Percentiles rank a stretch among this genome's conserved stretches.
These are phyloP conservation scores for Amphiura filiformis DNA, from an alignment of 35 echinoderm and acorn worm species.

Conservation along the genomic window DNA sequence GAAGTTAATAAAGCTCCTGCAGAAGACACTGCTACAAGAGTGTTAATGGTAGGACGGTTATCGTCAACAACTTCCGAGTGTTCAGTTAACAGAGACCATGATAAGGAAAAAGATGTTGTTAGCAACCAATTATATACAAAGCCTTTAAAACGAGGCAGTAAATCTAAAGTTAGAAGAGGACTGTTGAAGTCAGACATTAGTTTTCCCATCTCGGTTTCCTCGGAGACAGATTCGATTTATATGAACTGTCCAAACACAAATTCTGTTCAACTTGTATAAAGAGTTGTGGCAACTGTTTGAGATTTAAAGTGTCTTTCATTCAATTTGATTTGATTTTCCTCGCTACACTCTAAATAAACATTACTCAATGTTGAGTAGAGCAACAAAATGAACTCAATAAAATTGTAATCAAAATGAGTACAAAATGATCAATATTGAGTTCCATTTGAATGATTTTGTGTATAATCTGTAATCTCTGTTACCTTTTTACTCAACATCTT, in stretches of 20 bases:
- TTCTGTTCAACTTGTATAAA: not conserved
- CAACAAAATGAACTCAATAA: too few relatives aligned
- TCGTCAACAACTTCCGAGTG: not conserved
- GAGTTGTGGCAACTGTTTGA: too few relatives aligned
- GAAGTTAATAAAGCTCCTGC: not conserved
- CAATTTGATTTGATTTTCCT: too few relatives aligned
- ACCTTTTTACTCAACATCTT: too few relatives aligned
- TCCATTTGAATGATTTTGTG: too few relatives aligned
- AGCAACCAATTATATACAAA: constrained; percentile 10
- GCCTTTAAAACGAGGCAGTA: not conserved
- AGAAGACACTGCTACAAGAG: not conserved
- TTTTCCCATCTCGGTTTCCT: not conserved
- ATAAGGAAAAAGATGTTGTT: not conserved
- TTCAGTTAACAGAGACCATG: not conserved
- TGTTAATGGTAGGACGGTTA: constrained; percentile 16
- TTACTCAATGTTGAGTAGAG: too few relatives aligned
- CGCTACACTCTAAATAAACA: too few relatives aligned
- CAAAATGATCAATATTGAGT: too few relatives aligned
- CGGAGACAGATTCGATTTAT: not conserved
- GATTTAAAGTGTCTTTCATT: too few relatives aligned
- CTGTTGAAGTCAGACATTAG: not conserved
- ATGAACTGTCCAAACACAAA: not conserved
- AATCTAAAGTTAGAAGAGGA: not conserved
- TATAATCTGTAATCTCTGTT: too few relatives aligned
- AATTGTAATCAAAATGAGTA: too few relatives aligned